A percentile compares a stretch with the other conserved stretches of the same genome.
phyloP scores from a whole-genome alignment of 2,888 invertebrate genomes.

The Trichopria drosophilae region DNA sequence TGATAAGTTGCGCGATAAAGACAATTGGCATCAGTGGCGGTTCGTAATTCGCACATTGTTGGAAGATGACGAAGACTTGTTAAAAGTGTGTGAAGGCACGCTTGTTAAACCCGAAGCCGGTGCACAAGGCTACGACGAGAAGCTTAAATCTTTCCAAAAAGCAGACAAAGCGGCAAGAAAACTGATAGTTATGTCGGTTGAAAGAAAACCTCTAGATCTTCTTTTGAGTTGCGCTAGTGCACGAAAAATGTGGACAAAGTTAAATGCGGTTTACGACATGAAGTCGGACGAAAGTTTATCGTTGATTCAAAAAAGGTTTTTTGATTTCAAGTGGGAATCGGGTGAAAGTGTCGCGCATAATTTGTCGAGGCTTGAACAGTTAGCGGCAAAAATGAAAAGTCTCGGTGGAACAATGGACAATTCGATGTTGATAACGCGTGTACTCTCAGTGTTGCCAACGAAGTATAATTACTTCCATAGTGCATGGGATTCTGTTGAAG shows the following conservation, averaged over 20 bases:
- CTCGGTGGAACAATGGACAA: slow-evolving; percentile 24
- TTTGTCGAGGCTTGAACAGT: no score
- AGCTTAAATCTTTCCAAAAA: slow-evolving; percentile 21
- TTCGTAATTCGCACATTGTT: no score
- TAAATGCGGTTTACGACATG: slow-evolving; percentile 32
- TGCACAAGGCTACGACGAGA: background rate
- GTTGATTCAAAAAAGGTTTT: no score
- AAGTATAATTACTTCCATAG: slow-evolving; percentile 21
- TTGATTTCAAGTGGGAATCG: no score
- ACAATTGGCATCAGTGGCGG: slow-evolving; percentile 29
- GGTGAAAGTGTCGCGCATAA: no score
- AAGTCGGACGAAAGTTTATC: no score
- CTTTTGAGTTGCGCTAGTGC: slow-evolving; percentile 31
- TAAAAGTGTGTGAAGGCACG: slow-evolving; percentile 14
- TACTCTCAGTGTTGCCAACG: no score
- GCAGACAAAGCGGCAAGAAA: slow-evolving; percentile 33
- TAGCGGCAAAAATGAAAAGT: slow-evolving; percentile 31
- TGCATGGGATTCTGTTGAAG: no score
- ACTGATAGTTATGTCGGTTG: slow-evolving; percentile 33
- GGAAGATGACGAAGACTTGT: slow-evolving; percentile 15
- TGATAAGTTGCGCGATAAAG: slow-evolving; percentile 33
- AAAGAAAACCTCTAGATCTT: slow-evolving; percentile 33
- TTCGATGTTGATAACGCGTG: no score
- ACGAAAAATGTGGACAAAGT: slow-evolving; percentile 33
- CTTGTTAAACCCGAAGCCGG: slow-evolving; percentile 6